A percentile compares a stretch with the other conserved stretches of the same genome.
phyloP scores from a whole-genome alignment of 1,140 invertebrate genomes.

The Cotesia vestalis region DNA sequence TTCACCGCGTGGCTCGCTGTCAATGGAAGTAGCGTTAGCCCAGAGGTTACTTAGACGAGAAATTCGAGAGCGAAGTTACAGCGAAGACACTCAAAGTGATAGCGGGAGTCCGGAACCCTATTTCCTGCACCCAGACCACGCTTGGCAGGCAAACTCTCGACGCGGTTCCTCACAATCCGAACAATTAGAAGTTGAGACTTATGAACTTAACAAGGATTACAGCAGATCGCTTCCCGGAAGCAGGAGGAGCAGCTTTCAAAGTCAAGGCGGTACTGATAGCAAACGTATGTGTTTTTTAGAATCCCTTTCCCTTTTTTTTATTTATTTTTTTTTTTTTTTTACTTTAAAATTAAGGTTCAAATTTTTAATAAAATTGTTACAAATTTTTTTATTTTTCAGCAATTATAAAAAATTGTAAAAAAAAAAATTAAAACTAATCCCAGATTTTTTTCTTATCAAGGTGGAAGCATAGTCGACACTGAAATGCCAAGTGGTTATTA shows the following conservation, averaged over 20 bases:
- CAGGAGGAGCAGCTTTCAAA: conserved; percentile 82
- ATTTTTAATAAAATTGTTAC: too few species aligned
- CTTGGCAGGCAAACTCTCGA: conserved; percentile 77
- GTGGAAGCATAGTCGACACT: conserved; percentile 64
- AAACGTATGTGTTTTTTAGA: conserved; percentile 55
- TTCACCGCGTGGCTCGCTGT: conserved; percentile 82
- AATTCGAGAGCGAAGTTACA: conserved; percentile 60
- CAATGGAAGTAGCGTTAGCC: conserved; percentile 66
- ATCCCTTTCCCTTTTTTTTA: not conserved
- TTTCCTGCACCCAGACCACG: conserved; percentile 84
- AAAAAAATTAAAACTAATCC: not conserved
- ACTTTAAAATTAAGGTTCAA: not conserved
- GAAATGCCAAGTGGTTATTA: conserved; percentile 68
- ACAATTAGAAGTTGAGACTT: conserved; percentile 83
- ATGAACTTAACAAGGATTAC: conserved; percentile 85
- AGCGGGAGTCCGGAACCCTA: conserved; percentile 67
- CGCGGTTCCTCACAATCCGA: conserved; percentile 86
- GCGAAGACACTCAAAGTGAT: conserved; percentile 64
- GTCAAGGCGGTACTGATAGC: conserved; percentile 59
- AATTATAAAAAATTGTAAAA: not conserved
- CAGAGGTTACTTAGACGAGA: conserved; percentile 70
- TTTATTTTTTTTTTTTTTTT: not conserved
- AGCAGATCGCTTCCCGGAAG: conserved; percentile 85
- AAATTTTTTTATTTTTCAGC: too few species aligned
- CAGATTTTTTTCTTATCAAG: conserved; percentile 49